Evolutionary conservation across 2,113 vertebrate species (phyloP).

Genomic region (Hylia prasina): DNA sequence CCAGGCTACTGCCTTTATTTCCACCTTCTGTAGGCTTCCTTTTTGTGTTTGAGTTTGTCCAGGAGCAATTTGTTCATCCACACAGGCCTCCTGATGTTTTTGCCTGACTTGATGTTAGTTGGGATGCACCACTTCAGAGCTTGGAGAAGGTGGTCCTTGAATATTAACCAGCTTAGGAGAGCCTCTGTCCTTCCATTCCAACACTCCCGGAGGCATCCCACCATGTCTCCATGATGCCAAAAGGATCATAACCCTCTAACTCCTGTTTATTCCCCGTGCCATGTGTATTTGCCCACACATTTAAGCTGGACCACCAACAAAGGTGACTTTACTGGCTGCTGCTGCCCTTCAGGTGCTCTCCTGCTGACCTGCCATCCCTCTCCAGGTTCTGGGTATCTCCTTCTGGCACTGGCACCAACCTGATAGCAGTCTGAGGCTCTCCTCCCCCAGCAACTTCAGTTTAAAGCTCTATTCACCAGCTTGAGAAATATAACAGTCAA

Average conservation of each 20-base stretch:
- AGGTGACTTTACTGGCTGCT: not conserved
- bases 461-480: not conserved
- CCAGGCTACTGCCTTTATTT: not conserved
- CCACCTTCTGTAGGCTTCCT: not conserved
- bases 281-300: not conserved
- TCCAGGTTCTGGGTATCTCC: not conserved
- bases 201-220: not conserved
- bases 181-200: not conserved
- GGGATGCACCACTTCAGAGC: not conserved
- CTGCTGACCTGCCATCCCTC: not conserved
- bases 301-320: accelerated
- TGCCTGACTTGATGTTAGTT: not conserved
- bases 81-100: not conserved
- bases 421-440: not conserved
- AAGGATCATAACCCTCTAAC: not conserved
- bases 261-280: not conserved
- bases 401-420: not conserved
- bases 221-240: not conserved
- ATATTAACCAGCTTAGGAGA: not conserved
- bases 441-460: not conserved
- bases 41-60: not conserved
- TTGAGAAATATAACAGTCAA: not conserved
- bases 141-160: not conserved
- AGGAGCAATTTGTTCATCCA: not conserved
- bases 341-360: not conserved